Evolutionary conservation across 2,113 vertebrate species (phyloP).

Genomic region (Mastomys natalensis): DNA sequence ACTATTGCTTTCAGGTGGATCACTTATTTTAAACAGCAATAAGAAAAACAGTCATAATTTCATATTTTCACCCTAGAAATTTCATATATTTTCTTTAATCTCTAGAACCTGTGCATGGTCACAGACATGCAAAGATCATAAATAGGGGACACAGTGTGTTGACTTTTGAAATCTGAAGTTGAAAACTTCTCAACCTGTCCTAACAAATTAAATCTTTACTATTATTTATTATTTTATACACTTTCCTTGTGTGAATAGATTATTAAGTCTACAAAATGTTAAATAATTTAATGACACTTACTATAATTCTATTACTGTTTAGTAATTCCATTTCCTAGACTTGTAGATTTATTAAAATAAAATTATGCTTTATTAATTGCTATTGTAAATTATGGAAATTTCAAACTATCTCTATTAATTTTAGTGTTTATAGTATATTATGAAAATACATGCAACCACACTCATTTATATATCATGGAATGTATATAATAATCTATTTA

Average conservation of each 20-base stretch:
- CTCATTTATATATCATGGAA: background rate
- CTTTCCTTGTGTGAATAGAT: background rate
- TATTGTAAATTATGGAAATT: background rate
- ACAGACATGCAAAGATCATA: background rate
- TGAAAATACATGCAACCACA: background rate
- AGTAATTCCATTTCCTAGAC: background rate
- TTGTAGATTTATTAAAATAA: background rate
- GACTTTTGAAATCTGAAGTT: constrained; percentile 12
- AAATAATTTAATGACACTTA: background rate
- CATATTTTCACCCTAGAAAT: background rate
- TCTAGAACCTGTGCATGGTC: background rate
- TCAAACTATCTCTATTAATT: background rate
- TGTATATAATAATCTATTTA: background rate
- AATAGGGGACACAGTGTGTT: background rate
- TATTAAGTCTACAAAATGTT: background rate
- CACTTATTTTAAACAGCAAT: background rate
- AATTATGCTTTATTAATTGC: background rate
- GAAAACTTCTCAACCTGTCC: background rate
- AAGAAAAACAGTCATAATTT: background rate
- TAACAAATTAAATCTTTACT: background rate
- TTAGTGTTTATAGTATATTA: background rate
- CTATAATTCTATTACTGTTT: background rate
- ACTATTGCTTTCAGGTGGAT: background rate
- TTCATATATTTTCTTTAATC: background rate
- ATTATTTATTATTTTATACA: background rate